These are phyloP conservation scores for Microcebus murinus DNA, from an alignment of 2,113 vertebrate genomes.

Conservation along the genomic window DNA sequence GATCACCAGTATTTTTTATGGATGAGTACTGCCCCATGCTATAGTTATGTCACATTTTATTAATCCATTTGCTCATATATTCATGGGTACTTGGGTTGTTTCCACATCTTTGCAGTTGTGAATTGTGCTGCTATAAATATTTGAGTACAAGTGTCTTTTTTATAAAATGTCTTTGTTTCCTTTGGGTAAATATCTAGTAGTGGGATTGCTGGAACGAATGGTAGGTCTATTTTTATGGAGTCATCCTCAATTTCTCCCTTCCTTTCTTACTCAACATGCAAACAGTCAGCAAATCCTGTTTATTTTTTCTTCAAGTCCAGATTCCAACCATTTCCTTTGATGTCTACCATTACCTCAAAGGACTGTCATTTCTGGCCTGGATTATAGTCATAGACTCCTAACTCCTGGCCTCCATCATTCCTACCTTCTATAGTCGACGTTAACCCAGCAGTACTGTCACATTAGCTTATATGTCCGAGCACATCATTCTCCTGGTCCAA, in stretches of 20 bases:
- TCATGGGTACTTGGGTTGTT: too few species aligned
- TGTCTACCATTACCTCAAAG: background rate
- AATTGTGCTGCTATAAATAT: too few species aligned
- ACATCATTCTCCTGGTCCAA: background rate
- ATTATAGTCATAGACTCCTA: background rate
- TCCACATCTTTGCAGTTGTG: too few species aligned
- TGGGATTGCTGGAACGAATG: too few species aligned
- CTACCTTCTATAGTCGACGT: background rate
- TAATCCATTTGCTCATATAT: too few species aligned
- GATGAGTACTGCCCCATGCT: too few species aligned
- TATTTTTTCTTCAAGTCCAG: background rate
- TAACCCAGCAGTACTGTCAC: background rate
- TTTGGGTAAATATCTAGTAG: too few species aligned
- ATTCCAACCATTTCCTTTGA: background rate
- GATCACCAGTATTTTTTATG: too few species aligned
- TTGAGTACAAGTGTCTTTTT: too few species aligned
- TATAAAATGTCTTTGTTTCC: too few species aligned
- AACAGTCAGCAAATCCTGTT: constrained; percentile 1
- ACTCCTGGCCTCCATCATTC: background rate
- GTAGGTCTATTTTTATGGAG: too few species aligned
- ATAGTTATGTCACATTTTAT: too few species aligned
- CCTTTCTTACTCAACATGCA: background rate
- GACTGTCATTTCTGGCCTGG: background rate
- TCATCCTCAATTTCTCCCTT: background rate
- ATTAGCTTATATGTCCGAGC: background rate